Base-by-base conservation (phyloP, 2,888 invertebrate species). In the Patella ulyssiponensis region DNA sequence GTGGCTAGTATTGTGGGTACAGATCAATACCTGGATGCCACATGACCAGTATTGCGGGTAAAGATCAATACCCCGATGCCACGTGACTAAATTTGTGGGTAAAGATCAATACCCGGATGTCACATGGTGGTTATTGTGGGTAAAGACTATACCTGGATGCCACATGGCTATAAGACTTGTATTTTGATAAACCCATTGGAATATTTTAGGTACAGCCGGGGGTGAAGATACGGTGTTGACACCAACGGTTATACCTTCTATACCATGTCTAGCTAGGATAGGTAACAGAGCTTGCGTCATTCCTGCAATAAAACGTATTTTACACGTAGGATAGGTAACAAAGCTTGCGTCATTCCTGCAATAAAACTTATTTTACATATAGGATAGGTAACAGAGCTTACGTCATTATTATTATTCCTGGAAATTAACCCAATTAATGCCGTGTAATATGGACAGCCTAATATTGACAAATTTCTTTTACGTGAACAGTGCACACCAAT, bases 231-330 rank as follows among this genome's bases (percentile, higher is more conserved):
- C 86, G 23, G 76, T 76, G 77, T 90, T 90, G 4, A 90, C 90
- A 27, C 90, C 90, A n/a, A 89, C 88, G 72, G 88, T 85, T 11
- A 90, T 78, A 5, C 84, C 88, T n/a, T 79, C 81, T 17, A 89
- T 77, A 71, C 85, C 86, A 73, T 83, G 78, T 79, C 85, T 85
- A 53, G 81, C 75, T 74, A 89, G 75, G 14, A 83, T 80, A 2
- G 88, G 88, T 14, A 89, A 82, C n/a, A 86, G 80, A 15, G 88
- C 86, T 72, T 83, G 79, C 14, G 89, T 87, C 73, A 88, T 85
- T 11, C 86, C 88, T 88, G 73, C 9, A 79, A 80, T 76, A 71
- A 33, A 54, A 52, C n/a, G 51, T 20, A 20, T 9, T 58, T n/a
- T 14, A 56, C 56, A 33, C 33, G 4, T 74, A 89, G 75, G 14